Conservation (phyloP, 2,797 vertebrate genomes). For the Octomys mimax region DNA sequence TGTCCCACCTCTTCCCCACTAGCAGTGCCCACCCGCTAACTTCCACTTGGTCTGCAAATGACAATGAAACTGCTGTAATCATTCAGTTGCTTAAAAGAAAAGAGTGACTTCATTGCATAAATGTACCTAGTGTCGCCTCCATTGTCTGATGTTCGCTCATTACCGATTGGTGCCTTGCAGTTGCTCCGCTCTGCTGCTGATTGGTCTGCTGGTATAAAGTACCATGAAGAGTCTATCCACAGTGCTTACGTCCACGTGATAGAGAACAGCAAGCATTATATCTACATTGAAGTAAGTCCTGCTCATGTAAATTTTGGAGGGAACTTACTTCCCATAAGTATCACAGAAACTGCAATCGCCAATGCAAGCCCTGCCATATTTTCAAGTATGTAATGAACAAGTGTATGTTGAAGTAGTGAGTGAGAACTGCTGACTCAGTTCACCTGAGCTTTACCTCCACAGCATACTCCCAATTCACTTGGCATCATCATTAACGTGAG, state of each 20-base stretch:
- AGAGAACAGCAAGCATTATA: slow-evolving; percentile 95
- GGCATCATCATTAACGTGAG: background rate
- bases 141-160: background rate
- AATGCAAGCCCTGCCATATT: background rate
- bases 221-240: slow-evolving; percentile 98
- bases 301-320: rapidly evolving
- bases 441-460: background rate
- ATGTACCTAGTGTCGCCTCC: background rate
- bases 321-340: slow-evolving; percentile 16
- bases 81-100: background rate
- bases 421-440: background rate
- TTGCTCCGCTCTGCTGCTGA: slow-evolving; percentile 96
- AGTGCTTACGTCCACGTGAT: slow-evolving; percentile 93
- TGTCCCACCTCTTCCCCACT: background rate
- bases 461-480: background rate
- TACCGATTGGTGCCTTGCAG: slow-evolving; percentile 85
- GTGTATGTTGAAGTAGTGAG: background rate
- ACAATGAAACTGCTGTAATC: background rate
- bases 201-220: slow-evolving; percentile 98
- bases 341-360: background rate
- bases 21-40: no score
- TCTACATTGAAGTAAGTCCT: slow-evolving; percentile 96
- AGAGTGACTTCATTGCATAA: background rate
- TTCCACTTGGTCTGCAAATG: background rate
- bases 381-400: background rate